Base-by-base conservation (phyloP, 2,888 invertebrate species). In the Drosophila helvetica region DNA sequence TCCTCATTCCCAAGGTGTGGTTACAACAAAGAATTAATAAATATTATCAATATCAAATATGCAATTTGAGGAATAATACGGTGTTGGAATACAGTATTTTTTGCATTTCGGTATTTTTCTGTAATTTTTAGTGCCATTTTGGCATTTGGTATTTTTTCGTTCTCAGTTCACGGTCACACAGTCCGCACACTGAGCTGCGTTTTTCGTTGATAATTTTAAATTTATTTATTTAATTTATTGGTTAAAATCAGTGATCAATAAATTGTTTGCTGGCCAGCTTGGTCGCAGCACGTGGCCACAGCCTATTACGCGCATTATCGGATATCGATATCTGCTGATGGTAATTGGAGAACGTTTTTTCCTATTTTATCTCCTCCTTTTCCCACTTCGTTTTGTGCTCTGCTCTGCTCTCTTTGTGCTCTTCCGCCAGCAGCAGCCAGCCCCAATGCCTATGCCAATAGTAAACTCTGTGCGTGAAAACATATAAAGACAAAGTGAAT, bases 321-420 rank as follows among this genome's bases (percentile, higher is more conserved):
- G 80, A 89, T 83, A 87, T 80, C 86, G 84, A 79, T 74, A 77
- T 77, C 75, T 78, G 80, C 80, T 90, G 87, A 90, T 88, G 86
- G 83, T 90, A 89, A 90, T 90, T 90, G 90, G 86, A 88, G 91
- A 89, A 90, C 88, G 86, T 80, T 88, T 86, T 77, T 74, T 89
- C 89, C 89, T 88, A 88, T 85, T 85, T 89, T 89, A 80, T 87
- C 84, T 84, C 86, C 75, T 78, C 74, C 79, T 82, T 83, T 87
- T 85, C 86, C 88, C 58, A 88, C 87, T 83, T 84, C 81, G 78
- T 87, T 89, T 86, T 78, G 81, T 79, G 70, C 72, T 73, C 60
- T 77, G 72, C 59, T 27, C 8, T 27, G 27, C 80, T 80, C 80
- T 56, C 72, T 70, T 62, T 70, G 64, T 72, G 72, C 68, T 54